Conservation (phyloP, 2,888 invertebrate species). For the Glomeris marginata region DNA sequence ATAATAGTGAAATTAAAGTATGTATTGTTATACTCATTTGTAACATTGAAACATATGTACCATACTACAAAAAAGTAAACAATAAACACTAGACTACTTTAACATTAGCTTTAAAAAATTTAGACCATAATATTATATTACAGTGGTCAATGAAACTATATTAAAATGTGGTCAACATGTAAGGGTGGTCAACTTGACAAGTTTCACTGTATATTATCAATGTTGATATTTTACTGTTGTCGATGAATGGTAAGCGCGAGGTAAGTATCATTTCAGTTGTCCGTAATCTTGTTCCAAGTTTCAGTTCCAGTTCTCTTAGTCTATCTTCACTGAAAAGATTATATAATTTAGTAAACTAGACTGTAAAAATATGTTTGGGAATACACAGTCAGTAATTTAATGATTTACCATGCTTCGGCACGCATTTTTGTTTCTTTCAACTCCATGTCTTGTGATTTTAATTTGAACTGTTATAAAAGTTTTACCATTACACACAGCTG, state of each 20-base stretch:
- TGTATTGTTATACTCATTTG: no score
- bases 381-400: background rate
- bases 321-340: constrained; percentile 23
- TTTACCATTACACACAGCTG: background rate
- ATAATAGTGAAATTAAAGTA: no score
- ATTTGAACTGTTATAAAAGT: constrained; percentile 22
- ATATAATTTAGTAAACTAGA: no score
- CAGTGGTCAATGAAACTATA: no score
- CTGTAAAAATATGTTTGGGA: constrained; percentile 3
- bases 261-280: constrained; percentile 24
- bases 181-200: no score
- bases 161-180: no score
- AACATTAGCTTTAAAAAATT: no score
- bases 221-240: constrained; percentile 26
- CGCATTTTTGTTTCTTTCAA: constrained; percentile 24
- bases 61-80: no score
- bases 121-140: no score
- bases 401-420: constrained; percentile 26
- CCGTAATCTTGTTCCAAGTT: constrained; percentile 22
- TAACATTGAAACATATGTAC: no score
- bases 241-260: constrained; percentile 29
- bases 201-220: no score
- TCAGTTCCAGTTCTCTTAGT: constrained; percentile 22
- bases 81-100: no score
- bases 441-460: constrained; percentile 27